phyloP scores from a whole-genome alignment of 2,888 invertebrate species.

The Thymelicus acteon region DNA sequence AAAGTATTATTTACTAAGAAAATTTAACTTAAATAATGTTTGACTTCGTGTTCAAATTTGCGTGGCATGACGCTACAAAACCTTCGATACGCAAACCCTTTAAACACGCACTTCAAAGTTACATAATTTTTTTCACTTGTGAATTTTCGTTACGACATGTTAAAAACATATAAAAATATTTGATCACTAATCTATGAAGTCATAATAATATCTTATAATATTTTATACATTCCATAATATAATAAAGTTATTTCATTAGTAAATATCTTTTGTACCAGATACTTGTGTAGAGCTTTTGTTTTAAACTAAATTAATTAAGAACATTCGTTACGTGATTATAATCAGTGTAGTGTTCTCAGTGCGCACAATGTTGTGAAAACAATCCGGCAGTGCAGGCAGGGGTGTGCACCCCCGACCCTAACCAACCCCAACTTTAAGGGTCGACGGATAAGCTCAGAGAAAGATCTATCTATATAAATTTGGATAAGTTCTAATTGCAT shows the following conservation, averaged over 20 bases:
- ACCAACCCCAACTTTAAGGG: conserved; percentile 43
- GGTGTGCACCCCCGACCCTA: conserved; percentile 33
- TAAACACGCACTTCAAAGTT: too few relatives aligned
- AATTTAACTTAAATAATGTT: too few relatives aligned
- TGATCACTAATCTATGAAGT: too few relatives aligned
- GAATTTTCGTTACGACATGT: too few relatives aligned
- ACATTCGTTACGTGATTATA: conserved; percentile 16
- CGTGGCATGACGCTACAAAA: too few relatives aligned
- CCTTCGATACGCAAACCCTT: too few relatives aligned
- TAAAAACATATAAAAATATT: too few relatives aligned
- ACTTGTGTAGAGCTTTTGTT: background rate
- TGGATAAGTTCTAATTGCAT: background rate
- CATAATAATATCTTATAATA: too few relatives aligned
- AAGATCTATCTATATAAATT: background rate
- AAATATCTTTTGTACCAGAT: background rate
- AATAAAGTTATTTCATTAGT: background rate
- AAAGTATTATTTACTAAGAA: too few relatives aligned
- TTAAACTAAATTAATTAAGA: conserved; percentile 1
- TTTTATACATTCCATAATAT: too few relatives aligned
- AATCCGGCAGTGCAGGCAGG: conserved; percentile 16
- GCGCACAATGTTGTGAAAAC: conserved; percentile 25
- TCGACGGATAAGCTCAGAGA: conserved; percentile 19
- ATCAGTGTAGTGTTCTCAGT: conserved; percentile 15
- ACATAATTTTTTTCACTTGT: too few relatives aligned
- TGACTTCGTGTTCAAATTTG: too few relatives aligned